phyloP scores from a whole-genome alignment of 2,113 vertebrate species.

The Corythornis vintsioides region DNA sequence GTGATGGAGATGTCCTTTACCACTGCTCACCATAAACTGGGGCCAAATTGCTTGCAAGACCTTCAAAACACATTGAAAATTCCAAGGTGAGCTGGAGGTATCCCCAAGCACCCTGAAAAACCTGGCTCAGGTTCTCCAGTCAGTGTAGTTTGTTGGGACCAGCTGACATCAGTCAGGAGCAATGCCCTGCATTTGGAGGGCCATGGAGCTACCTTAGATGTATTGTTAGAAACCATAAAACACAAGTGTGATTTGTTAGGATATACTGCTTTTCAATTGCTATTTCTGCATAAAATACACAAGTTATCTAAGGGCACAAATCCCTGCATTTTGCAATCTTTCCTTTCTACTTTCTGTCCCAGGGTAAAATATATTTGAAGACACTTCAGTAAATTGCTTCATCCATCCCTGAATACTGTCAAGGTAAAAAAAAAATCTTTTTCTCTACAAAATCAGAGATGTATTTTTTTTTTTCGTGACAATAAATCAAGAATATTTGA shows the following conservation, averaged over 20 bases:
- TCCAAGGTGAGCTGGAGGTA: background rate
- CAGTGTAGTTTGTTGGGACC: background rate
- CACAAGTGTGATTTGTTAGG: background rate
- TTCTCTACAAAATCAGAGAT: background rate
- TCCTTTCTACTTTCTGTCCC: background rate
- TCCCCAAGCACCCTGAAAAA: background rate
- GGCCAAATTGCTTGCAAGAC: background rate
- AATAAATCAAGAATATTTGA: slow-evolving; percentile 1
- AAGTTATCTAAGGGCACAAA: background rate
- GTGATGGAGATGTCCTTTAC: background rate
- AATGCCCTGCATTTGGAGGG: background rate
- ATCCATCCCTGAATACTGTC: background rate
- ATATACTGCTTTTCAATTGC: background rate
- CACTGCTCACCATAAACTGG: background rate
- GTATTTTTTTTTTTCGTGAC: background rate
- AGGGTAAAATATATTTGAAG: background rate
- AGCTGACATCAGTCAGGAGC: background rate
- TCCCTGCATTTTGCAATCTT: background rate
- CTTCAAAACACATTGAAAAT: background rate
- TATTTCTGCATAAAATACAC: background rate
- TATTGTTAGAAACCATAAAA: background rate
- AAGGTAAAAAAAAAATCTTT: background rate
- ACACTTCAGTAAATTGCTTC: background rate
- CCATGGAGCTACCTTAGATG: background rate
- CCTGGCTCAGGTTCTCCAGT: background rate